Evolutionary conservation across 2,797 vertebrate genomes (phyloP), one percentile per base, ranked within the genome.

Genomic region (Pipistrellus kuhlii): DNA sequence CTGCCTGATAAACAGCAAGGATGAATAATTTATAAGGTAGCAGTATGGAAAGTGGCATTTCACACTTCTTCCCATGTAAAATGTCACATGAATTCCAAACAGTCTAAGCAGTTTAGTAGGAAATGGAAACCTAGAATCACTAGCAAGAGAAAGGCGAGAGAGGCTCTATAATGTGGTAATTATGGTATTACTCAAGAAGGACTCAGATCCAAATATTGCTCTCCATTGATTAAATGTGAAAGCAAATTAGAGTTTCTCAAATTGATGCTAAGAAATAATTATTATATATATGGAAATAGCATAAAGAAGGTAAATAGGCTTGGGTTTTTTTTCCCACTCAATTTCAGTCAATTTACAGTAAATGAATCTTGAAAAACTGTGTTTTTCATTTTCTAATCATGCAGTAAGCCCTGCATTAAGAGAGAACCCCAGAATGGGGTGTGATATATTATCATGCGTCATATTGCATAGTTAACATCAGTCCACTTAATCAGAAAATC

Each of bases 11-110:
- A 98, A 98, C 96, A 96, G 97, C 84, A 95, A 91, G 97, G 68
- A 97, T 98, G 98, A 98, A 98, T 98, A 98, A 98, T 98, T 97
- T 97, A 98, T 98, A 96, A 94, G 85, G 82, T 75, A 76, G 92
- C 66, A 94, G 76, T 93, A 96, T 91, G 96, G 91, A 97, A 98
- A 98, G 97, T 97, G 97, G 95, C 96, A 97, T 98, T 98, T 98
- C 97, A 98, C 96, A 97, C 94, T 90, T 90, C 95, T 97, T 96
- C 97, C 97, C 96, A 93, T 97, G 94, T 96, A 97, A 98, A 98
- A 98, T 98, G 97, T 97, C 95, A 85, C 71, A 97, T 95, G 97
- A 98, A 98, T 98, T 98, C 97, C 93, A 98, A 98, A 97, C 51
- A 86, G 97, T 95, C 96, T 95, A 94, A 98, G 94, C 89, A 96